phyloP scores from a whole-genome alignment of 2,113 vertebrate species.

The Gymnorhina tibicen region DNA sequence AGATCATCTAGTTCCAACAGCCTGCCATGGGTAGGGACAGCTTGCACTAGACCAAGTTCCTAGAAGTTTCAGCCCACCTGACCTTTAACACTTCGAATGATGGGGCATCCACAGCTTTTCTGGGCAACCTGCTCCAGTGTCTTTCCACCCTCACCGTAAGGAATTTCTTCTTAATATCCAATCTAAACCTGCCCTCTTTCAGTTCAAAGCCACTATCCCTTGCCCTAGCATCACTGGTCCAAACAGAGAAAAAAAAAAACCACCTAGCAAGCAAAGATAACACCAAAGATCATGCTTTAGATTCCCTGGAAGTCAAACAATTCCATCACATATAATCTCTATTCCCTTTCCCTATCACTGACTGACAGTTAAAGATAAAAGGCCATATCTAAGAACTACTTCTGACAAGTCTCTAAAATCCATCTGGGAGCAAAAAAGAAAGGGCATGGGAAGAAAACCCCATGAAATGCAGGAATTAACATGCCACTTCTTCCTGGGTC shows the following conservation, averaged over 20 bases:
- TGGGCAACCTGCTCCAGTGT: background rate
- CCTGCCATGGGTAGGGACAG: background rate
- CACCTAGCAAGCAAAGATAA: background rate
- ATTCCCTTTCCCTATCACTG: background rate
- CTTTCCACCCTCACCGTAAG: background rate
- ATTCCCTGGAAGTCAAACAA: background rate
- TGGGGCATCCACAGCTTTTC: background rate
- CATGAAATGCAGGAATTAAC: background rate
- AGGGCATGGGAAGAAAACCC: background rate
- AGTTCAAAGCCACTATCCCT: background rate
- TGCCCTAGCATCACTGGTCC: background rate
- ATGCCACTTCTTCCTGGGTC: background rate
- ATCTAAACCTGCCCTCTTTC: background rate
- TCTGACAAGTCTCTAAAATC: background rate
- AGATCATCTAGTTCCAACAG: background rate
- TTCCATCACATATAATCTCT: background rate
- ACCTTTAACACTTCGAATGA: background rate
- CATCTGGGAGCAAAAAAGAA: background rate
- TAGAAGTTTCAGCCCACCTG: background rate
- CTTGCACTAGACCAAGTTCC: background rate
- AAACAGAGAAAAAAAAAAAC: background rate
- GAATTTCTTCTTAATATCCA: background rate
- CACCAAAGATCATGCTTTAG: background rate
- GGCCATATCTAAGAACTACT: background rate
- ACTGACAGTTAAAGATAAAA: constrained; percentile 27